phyloP scores from a whole-genome alignment of 2,888 invertebrate genomes.

The Gibbula magus region DNA sequence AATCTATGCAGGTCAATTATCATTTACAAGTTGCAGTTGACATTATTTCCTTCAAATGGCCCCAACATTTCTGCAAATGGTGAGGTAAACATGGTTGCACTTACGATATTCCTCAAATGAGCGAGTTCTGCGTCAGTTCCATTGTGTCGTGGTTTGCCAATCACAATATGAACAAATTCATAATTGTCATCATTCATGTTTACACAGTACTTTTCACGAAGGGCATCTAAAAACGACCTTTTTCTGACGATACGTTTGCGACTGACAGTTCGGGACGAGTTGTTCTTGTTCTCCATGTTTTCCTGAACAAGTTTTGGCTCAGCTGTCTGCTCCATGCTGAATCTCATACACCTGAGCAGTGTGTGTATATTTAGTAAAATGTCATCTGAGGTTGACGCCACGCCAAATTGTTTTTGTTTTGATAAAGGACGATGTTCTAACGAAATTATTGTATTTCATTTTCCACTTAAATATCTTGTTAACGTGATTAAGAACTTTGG shows the following conservation, averaged over 20 bases:
- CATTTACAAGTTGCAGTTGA: no score
- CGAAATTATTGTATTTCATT: neutral
- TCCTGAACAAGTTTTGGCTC: neutral
- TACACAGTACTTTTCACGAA: constrained; percentile 61
- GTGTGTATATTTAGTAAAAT: constrained; percentile 9
- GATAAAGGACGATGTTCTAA: constrained; percentile 2
- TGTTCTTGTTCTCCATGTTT: neutral
- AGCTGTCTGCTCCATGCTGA: constrained; percentile 2
- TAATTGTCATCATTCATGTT: constrained; percentile 43
- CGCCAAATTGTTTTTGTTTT: constrained; percentile 21
- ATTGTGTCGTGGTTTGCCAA: constrained; percentile 55
- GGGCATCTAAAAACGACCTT: constrained; percentile 59
- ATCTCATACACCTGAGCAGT: neutral
- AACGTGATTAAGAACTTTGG: neutral
- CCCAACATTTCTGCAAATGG: no score
- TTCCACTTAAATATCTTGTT: no score
- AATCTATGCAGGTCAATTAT: no score
- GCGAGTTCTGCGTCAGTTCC: constrained; percentile 61
- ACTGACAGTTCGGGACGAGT: neutral
- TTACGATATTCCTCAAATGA: constrained; percentile 65
- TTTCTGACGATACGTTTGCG: constrained; percentile 17
- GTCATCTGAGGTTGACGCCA: constrained; percentile 5
- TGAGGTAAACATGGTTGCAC: constrained; percentile 8
- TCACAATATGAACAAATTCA: constrained; percentile 54
- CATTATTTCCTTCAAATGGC: no score